A percentile compares a stretch with the other conserved stretches of the same genome.
Conservation (phyloP, 2,888 invertebrate genomes). For the Drosophila borealis region DNA sequence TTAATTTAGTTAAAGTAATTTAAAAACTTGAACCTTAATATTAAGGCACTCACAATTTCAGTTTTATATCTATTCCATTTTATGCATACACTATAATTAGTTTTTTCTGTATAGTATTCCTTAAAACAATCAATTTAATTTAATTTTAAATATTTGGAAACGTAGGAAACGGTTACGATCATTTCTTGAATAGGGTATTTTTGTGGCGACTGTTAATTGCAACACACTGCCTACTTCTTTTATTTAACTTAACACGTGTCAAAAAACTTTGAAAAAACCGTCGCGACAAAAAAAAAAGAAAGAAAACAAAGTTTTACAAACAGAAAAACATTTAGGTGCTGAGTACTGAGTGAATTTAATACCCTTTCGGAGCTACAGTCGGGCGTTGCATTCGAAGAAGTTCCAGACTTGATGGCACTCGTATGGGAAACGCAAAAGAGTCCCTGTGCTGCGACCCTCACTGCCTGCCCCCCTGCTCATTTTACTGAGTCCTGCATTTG, state of each 20-base stretch:
- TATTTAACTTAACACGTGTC: constrained; percentile 74
- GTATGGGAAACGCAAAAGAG: constrained; percentile 37
- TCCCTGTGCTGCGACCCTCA: constrained; percentile 47
- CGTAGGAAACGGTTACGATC: too few relatives aligned
- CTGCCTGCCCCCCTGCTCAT: constrained; percentile 14
- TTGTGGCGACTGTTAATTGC: background rate
- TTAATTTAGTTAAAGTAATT: too few relatives aligned
- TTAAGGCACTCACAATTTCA: too few relatives aligned
- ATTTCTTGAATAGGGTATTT: constrained; percentile 17
- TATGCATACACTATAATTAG: too few relatives aligned
- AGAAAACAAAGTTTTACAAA: constrained; percentile 34
- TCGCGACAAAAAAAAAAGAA: constrained; percentile 29
- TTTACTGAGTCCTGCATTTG: constrained; percentile 6
- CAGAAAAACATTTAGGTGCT: constrained; percentile 38
- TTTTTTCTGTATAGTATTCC: too few relatives aligned
- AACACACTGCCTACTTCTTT: constrained; percentile 26
- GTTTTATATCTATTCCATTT: too few relatives aligned
- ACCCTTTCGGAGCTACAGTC: constrained; percentile 31
- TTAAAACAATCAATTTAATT: too few relatives aligned
- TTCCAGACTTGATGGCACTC: constrained; percentile 53
- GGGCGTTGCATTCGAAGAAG: constrained; percentile 11
- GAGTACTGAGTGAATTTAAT: constrained; percentile 63
- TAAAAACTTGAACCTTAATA: too few relatives aligned
- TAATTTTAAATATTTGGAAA: too few relatives aligned
- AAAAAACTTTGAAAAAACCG: constrained; percentile 54